Conservation (phyloP, 2,888 invertebrate species). For the Tigriopus californicus region DNA sequence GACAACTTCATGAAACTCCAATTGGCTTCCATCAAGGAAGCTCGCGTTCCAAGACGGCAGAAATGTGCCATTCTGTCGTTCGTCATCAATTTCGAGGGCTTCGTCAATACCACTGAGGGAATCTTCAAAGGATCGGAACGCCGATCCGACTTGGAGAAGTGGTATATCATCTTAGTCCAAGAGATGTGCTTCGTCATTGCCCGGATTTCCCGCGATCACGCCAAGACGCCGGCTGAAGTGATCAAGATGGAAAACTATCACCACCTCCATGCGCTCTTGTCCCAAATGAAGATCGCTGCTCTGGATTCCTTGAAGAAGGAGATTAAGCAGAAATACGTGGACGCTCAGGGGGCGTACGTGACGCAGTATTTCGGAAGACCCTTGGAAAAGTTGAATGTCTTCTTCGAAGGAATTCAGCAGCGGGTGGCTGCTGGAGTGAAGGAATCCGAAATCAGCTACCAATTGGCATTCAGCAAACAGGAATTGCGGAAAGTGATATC, state of each 20-base stretch:
- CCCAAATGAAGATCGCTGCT: conserved; percentile 70
- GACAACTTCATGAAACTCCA: conserved; percentile 76
- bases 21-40: conserved; percentile 57
- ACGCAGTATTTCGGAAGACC: conserved; percentile 85
- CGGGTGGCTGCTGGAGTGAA: conserved; percentile 76
- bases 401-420: conserved; percentile 90
- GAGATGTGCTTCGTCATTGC: neutral
- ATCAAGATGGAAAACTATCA: conserved; percentile 91
- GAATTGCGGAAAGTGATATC: conserved; percentile 76
- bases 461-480: conserved; percentile 89
- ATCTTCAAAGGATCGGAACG: conserved; percentile 71
- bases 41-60: conserved; percentile 46
- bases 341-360: conserved; percentile 75
- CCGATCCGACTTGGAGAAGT: conserved; percentile 75
- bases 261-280: conserved; percentile 64
- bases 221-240: conserved; percentile 78
- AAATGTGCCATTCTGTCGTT: conserved; percentile 79
- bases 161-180: conserved; percentile 58
- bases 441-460: conserved; percentile 91
- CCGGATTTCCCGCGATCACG: conserved; percentile 56
- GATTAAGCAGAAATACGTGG: conserved; percentile 70
- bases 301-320: conserved; percentile 73
- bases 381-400: conserved; percentile 72
- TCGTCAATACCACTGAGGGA: conserved; percentile 65
- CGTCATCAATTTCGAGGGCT: conserved; percentile 71